Conservation (phyloP, 2,113 vertebrate genomes). For the Neogale vison region DNA sequence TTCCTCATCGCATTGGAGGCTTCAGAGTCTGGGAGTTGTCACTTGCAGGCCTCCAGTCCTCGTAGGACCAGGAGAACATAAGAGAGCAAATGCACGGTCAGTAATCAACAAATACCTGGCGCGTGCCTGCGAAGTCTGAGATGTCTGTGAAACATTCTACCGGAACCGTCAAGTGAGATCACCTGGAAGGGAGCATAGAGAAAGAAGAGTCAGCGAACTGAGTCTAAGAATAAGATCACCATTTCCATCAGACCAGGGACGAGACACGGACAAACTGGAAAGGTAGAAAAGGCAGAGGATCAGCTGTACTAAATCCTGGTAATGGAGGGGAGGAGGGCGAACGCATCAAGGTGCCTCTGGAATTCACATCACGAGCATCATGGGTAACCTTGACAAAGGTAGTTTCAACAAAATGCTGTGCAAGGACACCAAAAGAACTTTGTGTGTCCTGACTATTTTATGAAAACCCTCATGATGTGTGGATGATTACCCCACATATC, state of each 20-base stretch:
- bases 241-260: background rate
- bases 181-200: background rate
- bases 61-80: background rate
- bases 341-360: background rate
- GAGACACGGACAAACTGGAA: background rate
- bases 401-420: background rate
- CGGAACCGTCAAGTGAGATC: background rate
- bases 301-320: background rate
- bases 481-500: background rate
- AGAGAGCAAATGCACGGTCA: background rate
- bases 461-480: background rate
- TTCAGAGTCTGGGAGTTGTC: background rate
- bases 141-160: background rate
- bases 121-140: background rate
- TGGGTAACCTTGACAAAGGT: background rate
- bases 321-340: background rate
- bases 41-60: background rate
- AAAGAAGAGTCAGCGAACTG: background rate
- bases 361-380: background rate
- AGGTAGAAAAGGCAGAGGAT: no score
- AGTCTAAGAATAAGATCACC: background rate
- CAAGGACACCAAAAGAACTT: background rate
- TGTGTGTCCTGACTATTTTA: background rate
- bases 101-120: background rate
- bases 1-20: background rate